Base-by-base conservation (phyloP, 2,113 vertebrate genomes). In the Otus sunia region DNA sequence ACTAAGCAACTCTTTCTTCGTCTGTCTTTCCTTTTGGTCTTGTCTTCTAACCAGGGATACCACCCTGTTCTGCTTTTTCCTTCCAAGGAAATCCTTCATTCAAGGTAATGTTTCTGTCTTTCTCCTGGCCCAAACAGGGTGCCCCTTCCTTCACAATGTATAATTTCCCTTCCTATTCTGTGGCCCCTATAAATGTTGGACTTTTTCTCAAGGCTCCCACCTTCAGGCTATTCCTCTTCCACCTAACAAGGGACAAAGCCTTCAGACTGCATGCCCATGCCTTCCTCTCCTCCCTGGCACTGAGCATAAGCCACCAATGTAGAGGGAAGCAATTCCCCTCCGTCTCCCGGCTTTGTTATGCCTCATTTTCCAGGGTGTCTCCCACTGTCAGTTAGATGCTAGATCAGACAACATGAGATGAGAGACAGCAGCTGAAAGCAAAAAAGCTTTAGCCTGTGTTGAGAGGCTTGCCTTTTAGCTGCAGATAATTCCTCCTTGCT, bases 251-350 rank as follows among this genome's bases (percentile, higher is more conserved):
- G 27, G 68, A 15, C 16, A 62, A 80, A 77, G 18, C 43, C 60
- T 80, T 75, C 1, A 2, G 73, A 36, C 43, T 0, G 0, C 39
- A 45, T 0, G 0, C 4, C 30, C 15, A 1, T 36, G 43, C 25
- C 45, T 56, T 73, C 27, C 17, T 68, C 53, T 73, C 79, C 69
- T 85, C 73, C 53, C 55, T n/a, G 10, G 43, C 32, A 78, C 17
- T 0, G 0, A 91, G 43, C 34, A 9, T 19, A 78, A 85, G 41
- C 14, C 43, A 29, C 4, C 8, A 3, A 71, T 16, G 49, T 6
- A 76, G 73, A 85, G 36, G 26, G 53, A 91, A 83, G 53, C 0
- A 0, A 85, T 79, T 82, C n/a, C 39, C 15, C 30, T 58, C 77
- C 60, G 32, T 55, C 89, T 92, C 66, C 55, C 41, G 53, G 49